Percentiles rank a stretch among this genome's conserved stretches.
Conservation (phyloP, 1,140 invertebrate genomes). For the Periplaneta americana region DNA sequence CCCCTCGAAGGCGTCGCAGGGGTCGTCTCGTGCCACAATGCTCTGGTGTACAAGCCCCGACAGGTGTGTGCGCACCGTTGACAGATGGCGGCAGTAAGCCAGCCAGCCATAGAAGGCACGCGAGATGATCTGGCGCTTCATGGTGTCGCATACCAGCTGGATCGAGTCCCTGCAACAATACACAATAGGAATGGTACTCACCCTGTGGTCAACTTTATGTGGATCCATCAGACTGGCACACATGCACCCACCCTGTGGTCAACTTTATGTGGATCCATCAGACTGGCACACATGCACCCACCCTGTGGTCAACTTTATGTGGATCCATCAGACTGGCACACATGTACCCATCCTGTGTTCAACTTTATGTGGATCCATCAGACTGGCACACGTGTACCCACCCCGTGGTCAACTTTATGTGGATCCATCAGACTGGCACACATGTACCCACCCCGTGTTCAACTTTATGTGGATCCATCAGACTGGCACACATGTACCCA, state of each 20-base stretch:
- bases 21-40: constrained; percentile 15
- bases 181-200: constrained; percentile 1
- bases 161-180: constrained; percentile 44
- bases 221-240: too few species aligned
- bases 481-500: too few species aligned
- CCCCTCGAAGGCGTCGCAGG: constrained; percentile 39
- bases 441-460: too few species aligned
- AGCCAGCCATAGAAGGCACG: constrained; percentile 95
- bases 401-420: too few species aligned
- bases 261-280: too few species aligned
- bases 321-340: too few species aligned
- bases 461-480: too few species aligned
- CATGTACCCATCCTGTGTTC: too few species aligned
- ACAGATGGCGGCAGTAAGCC: constrained; percentile 86
- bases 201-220: neutral
- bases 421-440: too few species aligned
- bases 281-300: too few species aligned
- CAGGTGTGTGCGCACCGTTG: constrained; percentile 86
- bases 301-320: neutral
- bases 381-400: too few species aligned
- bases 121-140: constrained; percentile 91
- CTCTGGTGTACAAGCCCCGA: constrained; percentile 71
- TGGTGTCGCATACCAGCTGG: constrained; percentile 82
- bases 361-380: too few species aligned
- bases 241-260: constrained; percentile 3